Evolutionary conservation across 2,797 vertebrate species (phyloP).

Genomic region (Chelon auratus): DNA sequence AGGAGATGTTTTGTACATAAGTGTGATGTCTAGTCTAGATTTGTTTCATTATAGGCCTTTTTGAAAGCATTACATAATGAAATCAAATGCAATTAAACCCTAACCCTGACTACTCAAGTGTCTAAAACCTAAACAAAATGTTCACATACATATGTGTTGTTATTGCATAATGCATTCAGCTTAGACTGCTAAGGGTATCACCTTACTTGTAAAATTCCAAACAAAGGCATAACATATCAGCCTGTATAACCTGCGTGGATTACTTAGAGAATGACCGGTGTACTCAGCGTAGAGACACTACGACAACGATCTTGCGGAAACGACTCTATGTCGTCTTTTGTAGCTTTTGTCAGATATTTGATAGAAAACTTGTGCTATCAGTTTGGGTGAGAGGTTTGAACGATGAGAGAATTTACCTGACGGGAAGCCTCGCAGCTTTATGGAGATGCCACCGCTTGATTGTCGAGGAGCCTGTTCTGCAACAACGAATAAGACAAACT

Average conservation of each 20-base stretch:
- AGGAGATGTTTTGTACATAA: not conserved
- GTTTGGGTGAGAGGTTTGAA: too few relatives aligned
- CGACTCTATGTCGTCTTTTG: too few relatives aligned
- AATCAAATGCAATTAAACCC: not conserved
- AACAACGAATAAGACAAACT: too few relatives aligned
- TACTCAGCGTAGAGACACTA: not conserved
- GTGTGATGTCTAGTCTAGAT: not conserved
- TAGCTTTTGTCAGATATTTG: not conserved
- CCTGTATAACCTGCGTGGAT: too few relatives aligned
- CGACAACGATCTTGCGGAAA: not conserved
- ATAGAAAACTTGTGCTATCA: not conserved
- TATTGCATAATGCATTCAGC: not conserved
- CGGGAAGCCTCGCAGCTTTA: too few relatives aligned
- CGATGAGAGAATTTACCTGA: too few relatives aligned
- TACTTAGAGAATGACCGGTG: not conserved
- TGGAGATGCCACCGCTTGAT: too few relatives aligned
- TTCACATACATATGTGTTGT: not conserved
- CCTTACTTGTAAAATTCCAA: not conserved
- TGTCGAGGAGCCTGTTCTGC: too few relatives aligned
- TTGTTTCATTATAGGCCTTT: not conserved
- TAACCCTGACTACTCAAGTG: not conserved
- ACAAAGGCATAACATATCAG: too few relatives aligned
- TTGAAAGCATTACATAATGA: not conserved
- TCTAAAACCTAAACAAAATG: not conserved
- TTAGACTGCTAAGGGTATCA: not conserved